Base-by-base conservation (phyloP, 2,113 vertebrate species). In the Prolemur simus region DNA sequence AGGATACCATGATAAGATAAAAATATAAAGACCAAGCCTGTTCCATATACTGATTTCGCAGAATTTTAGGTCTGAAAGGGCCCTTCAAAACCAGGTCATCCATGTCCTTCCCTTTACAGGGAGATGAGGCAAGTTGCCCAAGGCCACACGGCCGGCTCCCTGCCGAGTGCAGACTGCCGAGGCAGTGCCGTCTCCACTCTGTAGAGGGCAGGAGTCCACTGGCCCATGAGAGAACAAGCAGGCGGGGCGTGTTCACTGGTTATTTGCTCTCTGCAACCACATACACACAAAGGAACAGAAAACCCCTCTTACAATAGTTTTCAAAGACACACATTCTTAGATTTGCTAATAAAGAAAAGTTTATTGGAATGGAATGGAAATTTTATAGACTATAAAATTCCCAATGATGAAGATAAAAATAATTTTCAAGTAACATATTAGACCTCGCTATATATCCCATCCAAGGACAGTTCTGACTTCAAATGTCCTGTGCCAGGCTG, bases 131-230 rank as follows among this genome's bases (percentile, higher is more conserved):
- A 12, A 34, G 49, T 64, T 64, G 66, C 58, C 32, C 68, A 83
- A 13, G 20, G 52, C 23, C 54, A 29, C 45, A 58, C 8, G 8
- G 60, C 34, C n/a, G 83, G 37, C 87, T 25, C 21, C 0, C 2
- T 20, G 87, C 32, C n/a, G 63, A 60, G 45, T 1, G 0, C 29
- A 39, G 49, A 5, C 8, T 45, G 71, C 39, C 3, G 39, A 27
- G 45, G 87, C 78, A 94, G 7, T 96, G 45, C 97, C 56, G 9
- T 85, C 14, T 95, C 63, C 45, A 13, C 56, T 69, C 97, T 63
- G 10, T 49, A 97, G 97, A 96, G 95, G 97, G 97, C 96, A 97
- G 96, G 92, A 94, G 88, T 86, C 86, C 88, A 52, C 88, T 76
- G 66, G 39, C 47, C 91, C 66, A 63, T 2, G 15, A 32, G 39